phyloP scores from a whole-genome alignment of 2,113 vertebrate genomes.

The Cyprinus carpio region DNA sequence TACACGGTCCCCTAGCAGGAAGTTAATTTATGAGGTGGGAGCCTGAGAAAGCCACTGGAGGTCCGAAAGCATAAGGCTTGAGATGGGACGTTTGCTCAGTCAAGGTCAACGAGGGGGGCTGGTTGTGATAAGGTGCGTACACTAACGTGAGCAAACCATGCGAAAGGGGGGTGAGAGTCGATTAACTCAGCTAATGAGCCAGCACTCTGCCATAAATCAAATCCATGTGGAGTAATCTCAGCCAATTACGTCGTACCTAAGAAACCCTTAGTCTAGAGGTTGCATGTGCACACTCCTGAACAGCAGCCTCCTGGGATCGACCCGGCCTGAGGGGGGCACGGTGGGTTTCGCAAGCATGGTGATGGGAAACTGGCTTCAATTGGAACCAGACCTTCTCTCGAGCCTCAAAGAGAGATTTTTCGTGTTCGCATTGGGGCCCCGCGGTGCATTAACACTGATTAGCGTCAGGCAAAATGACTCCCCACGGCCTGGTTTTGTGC shows the following conservation, averaged over 20 bases:
- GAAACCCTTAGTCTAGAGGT: slow-evolving; percentile 61
- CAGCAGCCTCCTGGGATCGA: not conserved
- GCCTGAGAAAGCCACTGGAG: slow-evolving; percentile 57
- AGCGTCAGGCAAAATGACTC: slow-evolving; percentile 57
- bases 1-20: slow-evolving; percentile 55
- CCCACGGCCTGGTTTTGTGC: slow-evolving; percentile 34
- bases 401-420: slow-evolving; percentile 65
- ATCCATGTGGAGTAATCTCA: slow-evolving; percentile 76
- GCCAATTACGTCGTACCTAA: slow-evolving; percentile 72
- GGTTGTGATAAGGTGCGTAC: slow-evolving; percentile 48
- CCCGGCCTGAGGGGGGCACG: not conserved
- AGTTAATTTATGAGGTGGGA: slow-evolving; percentile 65
- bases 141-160: slow-evolving; percentile 6
- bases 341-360: slow-evolving; percentile 49
- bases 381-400: slow-evolving; percentile 72
- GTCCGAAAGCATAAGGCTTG: slow-evolving; percentile 59
- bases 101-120: slow-evolving; percentile 57
- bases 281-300: slow-evolving; percentile 37
- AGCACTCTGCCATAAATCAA: slow-evolving; percentile 78
- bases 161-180: slow-evolving; percentile 57
- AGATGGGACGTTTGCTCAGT: slow-evolving; percentile 62
- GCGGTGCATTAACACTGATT: slow-evolving; percentile 67
- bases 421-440: slow-evolving; percentile 59
- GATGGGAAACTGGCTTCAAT: slow-evolving; percentile 71
- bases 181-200: slow-evolving; percentile 79